Evolutionary conservation across 2,113 vertebrate genomes (phyloP).

Genomic region (Neolamprologus variostigma): DNA sequence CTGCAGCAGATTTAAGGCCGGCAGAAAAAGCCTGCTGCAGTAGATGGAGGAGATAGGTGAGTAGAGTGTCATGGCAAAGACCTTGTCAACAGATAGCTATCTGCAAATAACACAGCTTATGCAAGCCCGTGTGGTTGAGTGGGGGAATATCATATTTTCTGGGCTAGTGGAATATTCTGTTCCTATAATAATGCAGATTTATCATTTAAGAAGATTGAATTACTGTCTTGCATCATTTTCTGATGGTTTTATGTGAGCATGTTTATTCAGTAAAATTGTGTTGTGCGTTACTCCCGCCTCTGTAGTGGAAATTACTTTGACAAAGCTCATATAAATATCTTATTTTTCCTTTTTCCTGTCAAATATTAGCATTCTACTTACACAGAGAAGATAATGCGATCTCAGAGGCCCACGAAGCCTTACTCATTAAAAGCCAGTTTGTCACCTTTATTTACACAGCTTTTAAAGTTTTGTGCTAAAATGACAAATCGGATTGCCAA

Average conservation of each 20-base stretch:
- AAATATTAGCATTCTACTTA: background rate
- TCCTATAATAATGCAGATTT: background rate
- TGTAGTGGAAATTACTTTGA: background rate
- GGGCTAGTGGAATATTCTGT: background rate
- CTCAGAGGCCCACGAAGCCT: background rate
- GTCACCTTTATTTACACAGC: background rate
- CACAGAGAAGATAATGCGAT: background rate
- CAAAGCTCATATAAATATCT: background rate
- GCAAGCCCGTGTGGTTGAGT: constrained; percentile 43
- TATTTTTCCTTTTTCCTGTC: background rate
- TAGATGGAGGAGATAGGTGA: constrained; percentile 71
- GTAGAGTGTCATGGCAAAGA: constrained; percentile 69
- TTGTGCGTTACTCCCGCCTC: background rate
- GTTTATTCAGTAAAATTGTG: background rate
- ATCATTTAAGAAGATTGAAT: background rate
- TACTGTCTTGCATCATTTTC: background rate
- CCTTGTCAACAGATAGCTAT: constrained; percentile 76
- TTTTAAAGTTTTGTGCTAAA: background rate
- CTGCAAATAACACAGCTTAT: constrained; percentile 67
- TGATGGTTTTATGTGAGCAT: background rate
- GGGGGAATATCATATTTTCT: constrained; percentile 19
- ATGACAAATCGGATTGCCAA: background rate
- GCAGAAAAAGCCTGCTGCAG: constrained; percentile 29
- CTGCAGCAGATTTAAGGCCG: constrained; percentile 44
- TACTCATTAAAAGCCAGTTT: background rate